Base-by-base conservation (phyloP, 2,888 invertebrate species). In the Leptura quadrifasciata region DNA sequence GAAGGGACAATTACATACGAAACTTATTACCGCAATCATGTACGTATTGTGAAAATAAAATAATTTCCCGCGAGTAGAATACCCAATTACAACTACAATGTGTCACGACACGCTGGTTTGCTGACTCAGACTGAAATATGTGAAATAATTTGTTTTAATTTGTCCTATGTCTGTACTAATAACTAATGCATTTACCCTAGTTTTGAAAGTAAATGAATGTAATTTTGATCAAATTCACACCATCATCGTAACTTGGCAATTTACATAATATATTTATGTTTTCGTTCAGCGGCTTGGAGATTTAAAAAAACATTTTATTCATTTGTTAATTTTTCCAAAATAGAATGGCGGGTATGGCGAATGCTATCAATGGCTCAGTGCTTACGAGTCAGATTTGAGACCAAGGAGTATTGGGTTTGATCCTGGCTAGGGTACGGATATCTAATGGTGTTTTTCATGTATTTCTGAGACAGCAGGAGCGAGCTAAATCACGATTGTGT, bases 141-240 rank as follows among this genome's bases (percentile, higher is more conserved):
- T 61, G 60, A 61, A 61, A 61, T 61, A 61, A 61, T 61, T 61
- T 61, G 18, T 61, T 61, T 61, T 61, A 61, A 61, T 61, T 47
- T 47, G 47, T n/a, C 2, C 47, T 15, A 15, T 39, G 15, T 47
- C 47, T n/a, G 17, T 61, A 61, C 31, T 15, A 31, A 27, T 17
- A 61, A 17, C 8, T 31, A 31, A 31, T 47, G n/a, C 12, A 47
- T 47, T 47, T 47, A 47, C 47, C n/a, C 47, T 47, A 47, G 5
- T 47, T 39, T n/a, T 47, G 5, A 5, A 47, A 47, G n/a, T 47
- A n/a, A n/a, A n/a, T n/a, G 15, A 47, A 47, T 47, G 6, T 31
- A 39, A 39, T 39, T 39, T 10, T 39, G 15, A 39, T 39, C 39
- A 39, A 39, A 39, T 39, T 39, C 39, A 12, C 3, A 39, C 39